phyloP scores from a whole-genome alignment of 2,888 invertebrate species.

The Dione juno region DNA sequence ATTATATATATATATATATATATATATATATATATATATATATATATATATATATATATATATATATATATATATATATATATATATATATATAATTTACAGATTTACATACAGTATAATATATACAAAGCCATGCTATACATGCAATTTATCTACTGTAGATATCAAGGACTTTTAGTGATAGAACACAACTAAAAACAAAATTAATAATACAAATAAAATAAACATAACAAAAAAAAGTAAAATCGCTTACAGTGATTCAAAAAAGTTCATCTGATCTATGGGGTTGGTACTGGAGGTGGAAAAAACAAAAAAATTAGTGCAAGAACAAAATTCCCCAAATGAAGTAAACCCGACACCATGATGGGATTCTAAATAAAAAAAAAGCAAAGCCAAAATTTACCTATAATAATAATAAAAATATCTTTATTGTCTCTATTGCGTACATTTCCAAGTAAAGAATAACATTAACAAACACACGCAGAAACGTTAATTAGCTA shows the following conservation, averaged over 20 bases:
- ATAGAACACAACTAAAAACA: constrained; percentile 32
- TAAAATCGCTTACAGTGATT: constrained; percentile 80
- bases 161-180: background rate
- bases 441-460: background rate
- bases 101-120: background rate
- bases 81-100: background rate
- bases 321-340: constrained; percentile 54
- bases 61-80: background rate
- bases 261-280: constrained; percentile 84
- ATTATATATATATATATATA: background rate
- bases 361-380: constrained; percentile 13
- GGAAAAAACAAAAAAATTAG: constrained; percentile 71
- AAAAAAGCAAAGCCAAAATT: constrained; percentile 24
- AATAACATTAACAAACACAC: background rate
- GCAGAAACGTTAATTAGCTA: background rate
- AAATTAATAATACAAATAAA: constrained; percentile 46
- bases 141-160: constrained; percentile 6
- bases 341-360: constrained; percentile 40
- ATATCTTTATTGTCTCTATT: background rate
- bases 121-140: constrained; percentile 2
- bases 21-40: background rate
- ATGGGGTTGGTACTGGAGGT: constrained; percentile 80
- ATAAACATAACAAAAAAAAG: constrained; percentile 52
- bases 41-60: background rate
- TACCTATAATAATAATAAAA: background rate